Conservation (phyloP, 2,797 vertebrate genomes). For the Avahi laniger region DNA sequence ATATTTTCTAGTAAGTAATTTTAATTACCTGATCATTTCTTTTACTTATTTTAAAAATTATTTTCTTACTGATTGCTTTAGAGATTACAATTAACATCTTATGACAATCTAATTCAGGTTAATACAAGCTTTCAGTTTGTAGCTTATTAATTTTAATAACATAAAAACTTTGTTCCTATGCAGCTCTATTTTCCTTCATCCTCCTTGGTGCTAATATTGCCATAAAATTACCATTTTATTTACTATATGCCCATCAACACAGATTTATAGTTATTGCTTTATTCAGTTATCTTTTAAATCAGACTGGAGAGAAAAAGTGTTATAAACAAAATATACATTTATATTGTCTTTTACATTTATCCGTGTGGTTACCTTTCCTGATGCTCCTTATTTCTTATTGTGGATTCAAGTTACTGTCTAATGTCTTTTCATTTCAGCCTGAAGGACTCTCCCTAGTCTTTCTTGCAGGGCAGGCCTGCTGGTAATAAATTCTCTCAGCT, state of each 20-base stretch:
- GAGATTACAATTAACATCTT: not conserved
- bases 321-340: conserved; percentile 10
- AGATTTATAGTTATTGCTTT: not conserved
- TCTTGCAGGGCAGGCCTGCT: not conserved
- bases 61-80: too few species aligned
- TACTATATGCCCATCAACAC: not conserved
- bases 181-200: not conserved
- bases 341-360: not conserved
- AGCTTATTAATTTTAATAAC: not conserved
- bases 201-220: not conserved
- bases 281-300: not conserved
- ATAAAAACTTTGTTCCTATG: not conserved
- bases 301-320: not conserved
- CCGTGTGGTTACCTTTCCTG: not conserved
- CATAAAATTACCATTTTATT: not conserved
- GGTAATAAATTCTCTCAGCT: not conserved
- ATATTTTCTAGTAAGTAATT: not conserved
- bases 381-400: not conserved
- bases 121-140: not conserved
- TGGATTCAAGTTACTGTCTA: not conserved
- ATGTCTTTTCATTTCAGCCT: not conserved
- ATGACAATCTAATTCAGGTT: not conserved
- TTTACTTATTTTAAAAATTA: not conserved
- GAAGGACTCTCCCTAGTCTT: not conserved
- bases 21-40: not conserved